Evolutionary conservation across 2,888 invertebrate genomes (phyloP).

Genomic region (Melieria picta): DNA sequence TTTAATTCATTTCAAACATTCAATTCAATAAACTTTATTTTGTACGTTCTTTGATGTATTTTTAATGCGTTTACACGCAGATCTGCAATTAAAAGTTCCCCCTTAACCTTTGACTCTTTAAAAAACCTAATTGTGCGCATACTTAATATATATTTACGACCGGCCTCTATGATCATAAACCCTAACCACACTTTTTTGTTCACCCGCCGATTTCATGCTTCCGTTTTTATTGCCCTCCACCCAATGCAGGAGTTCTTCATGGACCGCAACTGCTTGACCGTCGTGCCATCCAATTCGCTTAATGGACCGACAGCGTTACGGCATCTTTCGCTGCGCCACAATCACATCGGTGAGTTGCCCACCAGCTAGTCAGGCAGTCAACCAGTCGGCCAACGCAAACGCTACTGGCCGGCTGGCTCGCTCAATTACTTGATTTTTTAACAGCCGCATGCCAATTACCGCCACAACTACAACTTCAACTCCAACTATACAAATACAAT

Average conservation of each 20-base stretch:
- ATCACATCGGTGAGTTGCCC: constrained; percentile 78
- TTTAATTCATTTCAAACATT: too few relatives aligned
- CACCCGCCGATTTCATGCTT: neutral
- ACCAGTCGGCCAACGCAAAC: too few relatives aligned
- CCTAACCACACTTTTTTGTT: neutral
- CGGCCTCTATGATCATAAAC: too few relatives aligned
- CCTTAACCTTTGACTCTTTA: too few relatives aligned
- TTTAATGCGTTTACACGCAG: too few relatives aligned
- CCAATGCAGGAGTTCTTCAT: constrained; percentile 77
- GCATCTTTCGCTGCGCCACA: constrained; percentile 79
- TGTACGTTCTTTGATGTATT: too few relatives aligned
- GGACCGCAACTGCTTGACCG: constrained; percentile 81
- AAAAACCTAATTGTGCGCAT: too few relatives aligned
- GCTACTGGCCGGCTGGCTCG: neutral
- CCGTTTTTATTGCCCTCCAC: neutral
- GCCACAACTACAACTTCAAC: too few relatives aligned
- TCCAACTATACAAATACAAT: too few relatives aligned
- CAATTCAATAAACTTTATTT: too few relatives aligned
- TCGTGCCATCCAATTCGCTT: constrained; percentile 80
- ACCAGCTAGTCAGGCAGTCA: neutral
- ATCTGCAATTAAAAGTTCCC: too few relatives aligned
- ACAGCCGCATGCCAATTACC: neutral
- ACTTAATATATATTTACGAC: too few relatives aligned
- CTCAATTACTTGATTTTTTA: constrained; percentile 6
- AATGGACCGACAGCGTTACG: constrained; percentile 82